phyloP scores from a whole-genome alignment of 1,140 invertebrate genomes.

The Sipha flava region DNA sequence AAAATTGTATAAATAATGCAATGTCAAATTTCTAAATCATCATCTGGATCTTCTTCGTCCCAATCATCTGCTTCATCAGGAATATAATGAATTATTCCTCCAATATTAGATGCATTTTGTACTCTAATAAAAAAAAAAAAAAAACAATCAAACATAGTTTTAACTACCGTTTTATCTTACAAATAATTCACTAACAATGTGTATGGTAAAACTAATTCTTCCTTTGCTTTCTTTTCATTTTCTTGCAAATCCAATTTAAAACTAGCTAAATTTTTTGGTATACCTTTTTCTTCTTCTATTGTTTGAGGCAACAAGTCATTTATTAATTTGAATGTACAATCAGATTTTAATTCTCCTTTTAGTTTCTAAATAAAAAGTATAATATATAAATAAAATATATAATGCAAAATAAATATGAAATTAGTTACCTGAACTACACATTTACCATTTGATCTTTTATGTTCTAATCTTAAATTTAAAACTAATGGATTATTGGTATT shows the following conservation, averaged over 20 bases:
- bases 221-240: conserved; percentile 19
- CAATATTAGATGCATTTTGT: not conserved
- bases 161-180: not conserved
- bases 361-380: not conserved
- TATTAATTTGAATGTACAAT: conserved; percentile 6
- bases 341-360: not conserved
- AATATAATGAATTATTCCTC: conserved; percentile 26
- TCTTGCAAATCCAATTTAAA: conserved; percentile 23
- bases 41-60: conserved; percentile 35
- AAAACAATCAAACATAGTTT: not conserved
- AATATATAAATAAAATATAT: not conserved
- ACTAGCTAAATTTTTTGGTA: conserved; percentile 14
- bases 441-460: conserved; percentile 25
- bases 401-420: not conserved
- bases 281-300: not conserved
- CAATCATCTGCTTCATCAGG: conserved; percentile 34
- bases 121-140: not conserved
- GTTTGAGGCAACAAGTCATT: not conserved
- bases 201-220: conserved; percentile 31
- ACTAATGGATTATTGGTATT: not conserved
- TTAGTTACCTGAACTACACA: not conserved
- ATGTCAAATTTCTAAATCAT: conserved; percentile 33
- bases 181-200: not conserved
- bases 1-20: not conserved
- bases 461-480: conserved; percentile 14